Evolutionary conservation across 2,888 invertebrate species (phyloP).

Genomic region (Netelia virgata): DNA sequence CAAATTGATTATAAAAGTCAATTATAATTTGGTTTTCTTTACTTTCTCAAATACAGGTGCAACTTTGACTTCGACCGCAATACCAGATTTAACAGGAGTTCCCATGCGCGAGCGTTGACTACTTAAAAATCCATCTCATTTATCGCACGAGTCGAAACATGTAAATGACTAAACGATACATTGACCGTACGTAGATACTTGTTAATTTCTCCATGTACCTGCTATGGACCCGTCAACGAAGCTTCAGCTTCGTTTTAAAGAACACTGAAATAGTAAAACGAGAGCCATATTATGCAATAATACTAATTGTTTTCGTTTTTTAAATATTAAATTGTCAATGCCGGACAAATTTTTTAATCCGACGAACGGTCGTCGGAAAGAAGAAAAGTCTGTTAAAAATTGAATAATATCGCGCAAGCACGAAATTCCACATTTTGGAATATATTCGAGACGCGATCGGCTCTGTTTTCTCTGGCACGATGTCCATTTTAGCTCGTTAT

Average conservation of each 20-base stretch:
- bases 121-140: neutral
- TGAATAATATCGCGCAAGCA: no score
- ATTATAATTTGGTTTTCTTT: constrained; percentile 28
- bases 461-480: neutral
- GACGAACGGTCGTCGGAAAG: no score
- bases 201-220: neutral
- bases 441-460: neutral
- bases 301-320: no score
- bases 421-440: no score
- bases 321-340: no score
- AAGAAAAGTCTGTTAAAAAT: no score
- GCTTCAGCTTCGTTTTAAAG: neutral
- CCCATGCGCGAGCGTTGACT: constrained; percentile 74
- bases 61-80: constrained; percentile 68
- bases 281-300: no score
- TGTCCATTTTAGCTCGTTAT: neutral
- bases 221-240: neutral
- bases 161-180: neutral
- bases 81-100: constrained; percentile 74
- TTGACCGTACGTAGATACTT: neutral
- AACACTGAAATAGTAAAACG: no score
- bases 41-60: constrained; percentile 69
- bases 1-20: neutral
- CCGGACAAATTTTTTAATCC: no score
- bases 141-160: neutral